Conservation (phyloP, 1,140 invertebrate genomes). For the Rhynchophorus ferrugineus region DNA sequence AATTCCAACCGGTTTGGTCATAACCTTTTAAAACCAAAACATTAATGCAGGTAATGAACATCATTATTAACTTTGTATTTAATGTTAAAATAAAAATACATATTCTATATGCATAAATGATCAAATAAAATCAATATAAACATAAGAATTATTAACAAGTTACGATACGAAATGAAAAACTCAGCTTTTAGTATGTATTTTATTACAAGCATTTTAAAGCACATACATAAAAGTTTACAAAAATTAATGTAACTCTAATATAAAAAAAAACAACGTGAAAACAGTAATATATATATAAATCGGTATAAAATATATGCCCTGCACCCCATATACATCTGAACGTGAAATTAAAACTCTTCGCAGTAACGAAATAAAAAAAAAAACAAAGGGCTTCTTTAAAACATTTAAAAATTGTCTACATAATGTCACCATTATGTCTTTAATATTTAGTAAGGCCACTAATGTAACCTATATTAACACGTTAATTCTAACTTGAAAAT, state of each 20-base stretch:
- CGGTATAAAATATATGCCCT: conserved; percentile 6
- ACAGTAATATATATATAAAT: background rate
- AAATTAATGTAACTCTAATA: conserved; percentile 22
- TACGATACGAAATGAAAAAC: too few species aligned
- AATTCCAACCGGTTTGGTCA: too few species aligned
- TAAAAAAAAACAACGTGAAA: conserved; percentile 18
- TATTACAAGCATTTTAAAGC: conserved; percentile 29
- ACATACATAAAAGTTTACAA: conserved; percentile 31
- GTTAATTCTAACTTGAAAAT: background rate
- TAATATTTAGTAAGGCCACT: background rate
- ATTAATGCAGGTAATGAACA: too few species aligned
- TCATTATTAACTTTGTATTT: too few species aligned
- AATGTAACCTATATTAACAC: conserved; percentile 1
- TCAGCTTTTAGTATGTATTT: too few species aligned
- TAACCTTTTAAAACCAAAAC: too few species aligned
- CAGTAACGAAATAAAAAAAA: conserved; percentile 1
- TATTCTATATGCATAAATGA: too few species aligned
- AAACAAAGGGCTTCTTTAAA: conserved; percentile 1
- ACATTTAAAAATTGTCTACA: too few species aligned
- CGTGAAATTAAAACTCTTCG: conserved; percentile 1
- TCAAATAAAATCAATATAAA: too few species aligned
- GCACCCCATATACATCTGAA: conserved; percentile 11
- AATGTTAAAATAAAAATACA: too few species aligned
- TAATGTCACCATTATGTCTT: too few species aligned
- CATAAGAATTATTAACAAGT: too few species aligned